phyloP scores from a whole-genome alignment of 2,888 invertebrate genomes.

The Nephrotoma flavescens region DNA sequence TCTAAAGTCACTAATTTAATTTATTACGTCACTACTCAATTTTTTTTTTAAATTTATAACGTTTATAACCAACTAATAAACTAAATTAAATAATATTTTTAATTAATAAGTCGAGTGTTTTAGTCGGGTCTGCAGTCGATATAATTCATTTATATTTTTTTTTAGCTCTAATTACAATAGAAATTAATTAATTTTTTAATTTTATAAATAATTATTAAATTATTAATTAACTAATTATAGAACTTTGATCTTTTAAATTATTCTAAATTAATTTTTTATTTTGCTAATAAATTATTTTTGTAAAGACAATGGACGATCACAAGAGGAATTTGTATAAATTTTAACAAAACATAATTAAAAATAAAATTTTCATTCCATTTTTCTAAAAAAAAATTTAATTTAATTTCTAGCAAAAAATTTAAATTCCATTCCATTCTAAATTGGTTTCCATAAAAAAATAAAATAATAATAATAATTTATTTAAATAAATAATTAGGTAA shows the following conservation, averaged over 20 bases:
- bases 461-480: background rate
- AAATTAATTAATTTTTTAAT: background rate
- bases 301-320: constrained; percentile 16
- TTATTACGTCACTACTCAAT: background rate
- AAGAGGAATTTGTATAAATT: constrained; percentile 4
- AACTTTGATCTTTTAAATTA: background rate
- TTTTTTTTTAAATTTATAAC: background rate
- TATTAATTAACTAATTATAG: background rate
- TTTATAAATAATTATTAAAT: background rate
- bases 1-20: background rate
- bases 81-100: background rate
- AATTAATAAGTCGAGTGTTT: background rate
- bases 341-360: constrained; percentile 7
- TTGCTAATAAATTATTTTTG: constrained; percentile 4
- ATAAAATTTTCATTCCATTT: background rate
- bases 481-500: background rate
- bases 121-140: constrained; percentile 4
- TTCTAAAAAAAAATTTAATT: background rate
- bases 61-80: background rate
- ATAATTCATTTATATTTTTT: background rate
- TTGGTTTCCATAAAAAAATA: background rate
- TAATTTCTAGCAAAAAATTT: background rate
- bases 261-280: constrained; percentile 1
- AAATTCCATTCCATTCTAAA: constrained; percentile 4
- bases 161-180: background rate